Evolutionary conservation across 2,888 invertebrate species (phyloP).

Genomic region (Protula sp.): DNA sequence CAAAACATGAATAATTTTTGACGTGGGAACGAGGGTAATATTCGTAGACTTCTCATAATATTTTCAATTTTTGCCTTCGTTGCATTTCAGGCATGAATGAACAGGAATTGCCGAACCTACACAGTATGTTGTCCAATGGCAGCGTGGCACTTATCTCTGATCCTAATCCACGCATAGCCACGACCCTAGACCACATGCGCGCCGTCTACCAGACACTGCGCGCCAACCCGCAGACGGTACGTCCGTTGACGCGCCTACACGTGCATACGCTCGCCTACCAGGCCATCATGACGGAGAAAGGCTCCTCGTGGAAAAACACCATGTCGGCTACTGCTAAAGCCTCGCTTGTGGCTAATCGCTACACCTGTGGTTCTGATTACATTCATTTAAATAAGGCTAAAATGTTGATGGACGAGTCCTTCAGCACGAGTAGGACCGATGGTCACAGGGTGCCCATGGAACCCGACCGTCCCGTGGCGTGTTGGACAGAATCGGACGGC

Average conservation of each 20-base stretch:
- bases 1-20: too few relatives aligned
- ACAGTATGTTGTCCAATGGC: conserved; percentile 66
- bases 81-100: too few relatives aligned
- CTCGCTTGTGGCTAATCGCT: conserved; percentile 73
- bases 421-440: conserved; percentile 63
- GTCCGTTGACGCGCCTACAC: conserved; percentile 69
- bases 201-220: conserved; percentile 58
- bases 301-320: conserved; percentile 68
- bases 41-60: too few relatives aligned
- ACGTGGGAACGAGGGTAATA: too few relatives aligned
- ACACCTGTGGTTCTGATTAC: conserved; percentile 67
- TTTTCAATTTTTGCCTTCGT: too few relatives aligned
- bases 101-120: conserved; percentile 71
- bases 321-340: conserved; percentile 77
- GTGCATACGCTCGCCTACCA: conserved; percentile 85
- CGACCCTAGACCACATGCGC: conserved; percentile 76
- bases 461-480: conserved; percentile 67
- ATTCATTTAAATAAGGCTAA: conserved; percentile 60
- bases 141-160: conserved; percentile 71
- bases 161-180: conserved; percentile 73
- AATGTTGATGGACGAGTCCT: conserved; percentile 76
- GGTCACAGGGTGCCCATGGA: not conserved
- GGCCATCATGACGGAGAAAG: conserved; percentile 68
- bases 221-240: conserved; percentile 26
- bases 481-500: conserved; percentile 69